Evolutionary conservation across 1,140 invertebrate genomes (phyloP), one percentile per base, ranked within the genome.

Genomic region (Adoxophyes honmai): DNA sequence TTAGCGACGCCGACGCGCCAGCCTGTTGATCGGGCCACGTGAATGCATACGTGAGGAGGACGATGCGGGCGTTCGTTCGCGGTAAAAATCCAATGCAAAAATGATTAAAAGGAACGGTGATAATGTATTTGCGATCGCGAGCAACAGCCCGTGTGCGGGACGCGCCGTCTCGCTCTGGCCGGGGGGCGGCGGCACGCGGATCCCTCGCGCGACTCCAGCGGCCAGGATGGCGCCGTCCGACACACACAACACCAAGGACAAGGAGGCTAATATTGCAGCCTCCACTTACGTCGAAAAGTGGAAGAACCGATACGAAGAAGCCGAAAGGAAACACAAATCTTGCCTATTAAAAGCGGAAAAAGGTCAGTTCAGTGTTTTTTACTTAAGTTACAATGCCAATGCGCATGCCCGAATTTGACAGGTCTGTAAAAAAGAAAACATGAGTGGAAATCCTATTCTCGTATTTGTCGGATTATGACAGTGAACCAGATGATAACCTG

Each of bases 281-380:
- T 85, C 79, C 11, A 82, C 70, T 55, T 87, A 83, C 68, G 87
- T 88, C 13, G 89, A 91, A 71, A 90, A 91, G 64, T 94, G 93
- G 93, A 93, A 91, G 81, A 84, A 69, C 33, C 93, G 92, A 79
- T 93, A 90, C 66, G 93, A 94, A 57, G 93, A 94, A 14, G 90
- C 92, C 1, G 93, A 94, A 73, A 90, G 90, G 57, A 91, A 90
- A 63, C 88, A 93, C 73, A 94, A 94, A 83, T 70, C 89, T 33
- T 73, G 93, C 61, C 81, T 94, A 34, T 89, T 92, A 60, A 92
- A 93, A 77, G 91, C 90, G 55, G 93, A 94, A 88, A 92, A 92
- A 90, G 91, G 93, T 94, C 79, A 90, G 90, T 89, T 60, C 58
- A 71, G 69, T 53, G 53, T 38, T 8, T 69, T 74, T 77, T 28